These are phyloP conservation scores for Lacanobia oleracea DNA, from an alignment of 2,888 invertebrate genomes.

Conservation along the genomic window DNA sequence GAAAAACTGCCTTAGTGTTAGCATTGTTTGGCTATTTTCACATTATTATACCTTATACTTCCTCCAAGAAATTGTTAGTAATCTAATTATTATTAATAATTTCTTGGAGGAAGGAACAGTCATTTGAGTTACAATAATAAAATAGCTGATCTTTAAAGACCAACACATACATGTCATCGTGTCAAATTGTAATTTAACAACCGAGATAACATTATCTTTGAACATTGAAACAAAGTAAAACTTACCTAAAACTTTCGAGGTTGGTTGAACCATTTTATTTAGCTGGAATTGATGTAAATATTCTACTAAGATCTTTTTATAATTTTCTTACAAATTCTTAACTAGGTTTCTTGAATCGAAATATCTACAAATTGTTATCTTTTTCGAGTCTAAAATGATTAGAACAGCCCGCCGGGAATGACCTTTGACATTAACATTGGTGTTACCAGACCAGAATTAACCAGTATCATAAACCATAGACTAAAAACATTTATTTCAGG, in stretches of 20 bases:
- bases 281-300: neutral
- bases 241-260: constrained; percentile 67
- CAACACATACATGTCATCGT: neutral
- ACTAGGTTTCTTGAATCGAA: neutral
- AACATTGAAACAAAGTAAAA: constrained; percentile 11
- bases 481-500: no score
- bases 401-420: neutral
- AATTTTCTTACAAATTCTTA: neutral
- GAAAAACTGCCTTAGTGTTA: no score
- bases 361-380: neutral
- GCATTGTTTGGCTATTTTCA: neutral
- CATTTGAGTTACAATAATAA: neutral
- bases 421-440: constrained; percentile 15
- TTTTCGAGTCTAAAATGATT: neutral
- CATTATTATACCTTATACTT: neutral
- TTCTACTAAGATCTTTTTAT: neutral
- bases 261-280: constrained; percentile 65
- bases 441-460: constrained; percentile 21
- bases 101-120: neutral
- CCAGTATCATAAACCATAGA: neutral
- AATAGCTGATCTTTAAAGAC: neutral
- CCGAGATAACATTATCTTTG: constrained; percentile 29
- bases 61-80: no score
- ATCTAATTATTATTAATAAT: neutral
- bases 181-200: neutral